Base-by-base conservation (phyloP, 1,140 invertebrate genomes). In the Metaphire vulgaris region DNA sequence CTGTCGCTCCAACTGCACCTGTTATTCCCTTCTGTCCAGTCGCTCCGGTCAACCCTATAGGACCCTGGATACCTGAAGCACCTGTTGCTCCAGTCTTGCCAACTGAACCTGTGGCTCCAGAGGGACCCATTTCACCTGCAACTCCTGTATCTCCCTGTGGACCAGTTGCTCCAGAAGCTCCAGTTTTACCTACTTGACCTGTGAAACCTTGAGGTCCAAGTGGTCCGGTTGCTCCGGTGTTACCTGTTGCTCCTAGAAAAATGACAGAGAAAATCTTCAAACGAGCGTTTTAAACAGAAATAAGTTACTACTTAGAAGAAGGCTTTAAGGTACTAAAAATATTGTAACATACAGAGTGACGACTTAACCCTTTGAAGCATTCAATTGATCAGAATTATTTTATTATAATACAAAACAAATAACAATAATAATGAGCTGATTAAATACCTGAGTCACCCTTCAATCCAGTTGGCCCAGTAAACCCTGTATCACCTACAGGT, bases 141-240 rank as follows among this genome's bases (percentile, higher is more conserved):
- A 15, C 1, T 26, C 75, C 75, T 32, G 41, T 16, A 15, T 14
- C 21, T 1, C 75, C 75, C 21, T 56, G 30, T 31, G 29, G 74
- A 29, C 76, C 76, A 41, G 56, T 28, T 21, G 76, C 41, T 69
- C 76, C 76, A 76, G 69, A 30, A 21, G 67, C 33, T 30, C 75
- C 75, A 64, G 69, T 69, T 28, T 64, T 32, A 16, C 75, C 75
- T 33, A 78, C 65, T 30, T 80, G 79, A 69, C 84, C 83, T 33
- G 80, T 69, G 26, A 76, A 32, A 64, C 92, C 93, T 66, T 90
- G 86, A 26, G 90, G 91, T 2, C 74, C 69, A 33, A 21, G 21
- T 6, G 16, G 74, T n/a, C 69, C 67, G n/a, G 74, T 41, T 2
- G 41, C 67, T 33, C 67, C 67, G 30, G 21, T 41, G 1, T 2